Base-by-base conservation (phyloP, 2,113 vertebrate species). In the Crocuta crocuta region DNA sequence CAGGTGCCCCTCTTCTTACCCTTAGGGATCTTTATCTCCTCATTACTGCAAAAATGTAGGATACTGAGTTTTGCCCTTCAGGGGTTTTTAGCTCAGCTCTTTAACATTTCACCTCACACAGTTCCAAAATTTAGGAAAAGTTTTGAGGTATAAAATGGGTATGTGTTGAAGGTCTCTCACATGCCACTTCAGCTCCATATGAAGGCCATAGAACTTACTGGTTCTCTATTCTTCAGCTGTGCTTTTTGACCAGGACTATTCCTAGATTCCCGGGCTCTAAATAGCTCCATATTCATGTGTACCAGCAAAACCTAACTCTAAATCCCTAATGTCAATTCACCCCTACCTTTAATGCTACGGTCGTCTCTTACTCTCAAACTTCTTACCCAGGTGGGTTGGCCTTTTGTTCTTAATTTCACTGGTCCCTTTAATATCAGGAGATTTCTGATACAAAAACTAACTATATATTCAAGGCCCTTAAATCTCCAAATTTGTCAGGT, bases 121-220 rank as follows among this genome's bases (percentile, higher is more conserved):
- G 13, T 9, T 89, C 94, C 43, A 89, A 89, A 81, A 10, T 76
- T 81, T 82, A 39, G 3, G 21, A 83, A 83, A 93, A 45, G 2
- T 28, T 10, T 93, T 73, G 17, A 93, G 1, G 5, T 73, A 76
- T 89, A 79, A 23, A 61, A 39, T 31, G 31, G 2, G 0, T 8
- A 33, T n/a, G 0, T 82, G 10, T 66, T 33, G 83, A 21, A 23
- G 6, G 19, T 48, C 5, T 76, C 48, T 48, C 71, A 5, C 7
- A 35, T 43, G 6, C 9, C 50, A 95, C n/a, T 28, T 73, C 28
- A 33, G 13, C 26, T 6, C 26, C 19, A 10, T 31, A 13, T 10
- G 5, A 66, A 82, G 85, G 17, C 8, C 2, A 73, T 83, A 84
- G 86, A 33, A 6, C 1, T 4, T 48, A 26, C 5, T 58, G 12